A percentile compares a stretch with the other conserved stretches of the same genome.
Evolutionary conservation across 2,113 vertebrate species (phyloP).

Genomic region (Trochalopteron elliotii): DNA sequence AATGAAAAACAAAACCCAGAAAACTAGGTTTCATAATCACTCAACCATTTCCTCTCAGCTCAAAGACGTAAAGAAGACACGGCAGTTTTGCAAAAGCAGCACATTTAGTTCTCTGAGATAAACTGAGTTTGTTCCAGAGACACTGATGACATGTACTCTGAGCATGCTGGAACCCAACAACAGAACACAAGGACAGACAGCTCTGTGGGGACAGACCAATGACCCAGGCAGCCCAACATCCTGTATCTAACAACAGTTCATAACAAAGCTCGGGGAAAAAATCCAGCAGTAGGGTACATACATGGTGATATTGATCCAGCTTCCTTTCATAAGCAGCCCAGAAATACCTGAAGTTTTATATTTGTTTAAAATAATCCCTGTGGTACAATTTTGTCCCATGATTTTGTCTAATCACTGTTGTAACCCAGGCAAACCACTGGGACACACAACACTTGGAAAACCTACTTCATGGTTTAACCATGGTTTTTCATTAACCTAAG

Average conservation of each 20-base stretch:
- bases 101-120: not conserved
- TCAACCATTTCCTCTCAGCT: not conserved
- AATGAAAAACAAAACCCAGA: not conserved
- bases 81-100: not conserved
- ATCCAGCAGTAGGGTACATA: not conserved
- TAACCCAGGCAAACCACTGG: not conserved
- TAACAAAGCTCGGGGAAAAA: not conserved
- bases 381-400: not conserved
- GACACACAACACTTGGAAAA: not conserved
- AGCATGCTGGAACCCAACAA: not conserved
- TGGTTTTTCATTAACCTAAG: not conserved
- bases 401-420: not conserved
- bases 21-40: not conserved
- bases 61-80: not conserved
- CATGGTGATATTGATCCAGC: not conserved
- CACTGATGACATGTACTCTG: accelerated
- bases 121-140: not conserved
- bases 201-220: accelerated
- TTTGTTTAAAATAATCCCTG: not conserved
- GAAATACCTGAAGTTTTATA: not conserved
- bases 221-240: not conserved
- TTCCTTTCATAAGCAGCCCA: not conserved
- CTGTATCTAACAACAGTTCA: not conserved
- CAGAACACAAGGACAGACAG: not conserved
- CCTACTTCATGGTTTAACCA: not conserved